A percentile compares a stretch with the other conserved stretches of the same genome.
These are phyloP conservation scores for Ferrisia virgata DNA, from an alignment of 2,888 invertebrate species.

Conservation along the genomic window DNA sequence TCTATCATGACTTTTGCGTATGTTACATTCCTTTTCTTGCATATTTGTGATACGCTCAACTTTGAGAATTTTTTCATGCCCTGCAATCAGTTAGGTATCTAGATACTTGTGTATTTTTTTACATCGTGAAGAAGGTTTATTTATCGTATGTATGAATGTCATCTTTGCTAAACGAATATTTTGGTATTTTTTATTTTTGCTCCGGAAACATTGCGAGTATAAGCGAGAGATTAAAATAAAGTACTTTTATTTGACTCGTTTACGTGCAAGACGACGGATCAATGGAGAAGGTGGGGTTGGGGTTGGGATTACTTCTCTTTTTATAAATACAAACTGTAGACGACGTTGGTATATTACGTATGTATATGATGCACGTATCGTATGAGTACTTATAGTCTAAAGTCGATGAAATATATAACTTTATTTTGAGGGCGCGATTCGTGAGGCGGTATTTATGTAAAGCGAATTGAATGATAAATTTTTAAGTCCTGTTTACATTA, in stretches of 20 bases:
- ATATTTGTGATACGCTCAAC: too few species aligned
- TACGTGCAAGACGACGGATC: too few species aligned
- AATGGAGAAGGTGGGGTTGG: neutral
- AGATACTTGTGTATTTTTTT: too few species aligned
- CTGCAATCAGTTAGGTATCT: too few species aligned
- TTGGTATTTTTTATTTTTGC: too few species aligned
- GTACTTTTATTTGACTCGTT: neutral
- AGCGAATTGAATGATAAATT: slow-evolving; percentile 10
- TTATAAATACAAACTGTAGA: neutral
- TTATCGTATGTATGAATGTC: too few species aligned
- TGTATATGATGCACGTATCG: neutral
- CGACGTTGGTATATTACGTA: too few species aligned
- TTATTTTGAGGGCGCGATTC: neutral
- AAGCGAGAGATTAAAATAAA: neutral
- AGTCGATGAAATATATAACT: slow-evolving; percentile 13
- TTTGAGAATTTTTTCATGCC: too few species aligned
- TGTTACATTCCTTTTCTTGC: too few species aligned
- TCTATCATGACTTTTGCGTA: too few species aligned
- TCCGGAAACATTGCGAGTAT: neutral
- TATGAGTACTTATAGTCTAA: neutral
- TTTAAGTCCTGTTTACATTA: slow-evolving; percentile 10
- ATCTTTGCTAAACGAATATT: too few species aligned
- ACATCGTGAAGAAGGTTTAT: too few species aligned
- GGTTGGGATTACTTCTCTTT: neutral
- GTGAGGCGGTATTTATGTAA: slow-evolving; percentile 3